phyloP scores from a whole-genome alignment of 2,113 vertebrate genomes.

The Maccullochella peelii region DNA sequence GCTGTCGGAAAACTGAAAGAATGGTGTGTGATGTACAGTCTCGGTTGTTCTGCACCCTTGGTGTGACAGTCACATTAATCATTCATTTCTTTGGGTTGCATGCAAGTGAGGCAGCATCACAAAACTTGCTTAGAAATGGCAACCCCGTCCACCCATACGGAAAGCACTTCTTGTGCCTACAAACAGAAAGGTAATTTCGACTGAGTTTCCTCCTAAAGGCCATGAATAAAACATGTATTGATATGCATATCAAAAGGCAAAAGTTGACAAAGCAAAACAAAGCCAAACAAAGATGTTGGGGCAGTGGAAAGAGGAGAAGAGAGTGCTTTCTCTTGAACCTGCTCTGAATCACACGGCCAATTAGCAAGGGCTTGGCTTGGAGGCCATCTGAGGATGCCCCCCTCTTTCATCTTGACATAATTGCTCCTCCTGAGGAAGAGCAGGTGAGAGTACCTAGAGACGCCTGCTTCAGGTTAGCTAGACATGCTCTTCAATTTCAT shows the following conservation, averaged over 20 bases:
- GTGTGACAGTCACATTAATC: conserved; percentile 73
- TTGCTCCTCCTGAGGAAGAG: conserved; percentile 86
- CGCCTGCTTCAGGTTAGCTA: conserved; percentile 64
- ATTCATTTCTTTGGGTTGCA: conserved; percentile 64
- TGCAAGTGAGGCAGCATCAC: conserved; percentile 38
- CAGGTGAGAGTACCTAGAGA: conserved; percentile 79
- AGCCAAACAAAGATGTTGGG: conserved; percentile 75
- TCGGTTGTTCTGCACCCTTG: conserved; percentile 48
- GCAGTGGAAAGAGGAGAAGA: conserved; percentile 33
- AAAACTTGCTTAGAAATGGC: conserved; percentile 65
- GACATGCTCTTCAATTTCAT: conserved; percentile 73
- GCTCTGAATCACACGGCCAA: conserved; percentile 79
- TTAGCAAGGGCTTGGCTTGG: conserved; percentile 79
- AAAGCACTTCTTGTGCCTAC: conserved; percentile 32
- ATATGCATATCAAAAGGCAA: conserved; percentile 82
- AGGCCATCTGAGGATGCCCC: conserved; percentile 72
- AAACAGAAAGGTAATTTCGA: conserved; percentile 67
- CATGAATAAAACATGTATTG: conserved; percentile 85
- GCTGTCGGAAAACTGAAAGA: conserved; percentile 44
- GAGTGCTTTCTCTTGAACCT: conserved; percentile 53
- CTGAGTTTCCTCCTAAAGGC: conserved; percentile 64
- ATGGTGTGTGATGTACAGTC: conserved; percentile 30
- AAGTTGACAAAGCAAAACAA: conserved; percentile 81
- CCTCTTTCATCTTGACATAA: conserved; percentile 82
- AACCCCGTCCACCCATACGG: conserved; percentile 30